A percentile compares a stretch with the other conserved stretches of the same genome.
These are phyloP conservation scores for Drosophila robusta DNA, from an alignment of 2,888 invertebrate genomes.

Conservation along the genomic window DNA sequence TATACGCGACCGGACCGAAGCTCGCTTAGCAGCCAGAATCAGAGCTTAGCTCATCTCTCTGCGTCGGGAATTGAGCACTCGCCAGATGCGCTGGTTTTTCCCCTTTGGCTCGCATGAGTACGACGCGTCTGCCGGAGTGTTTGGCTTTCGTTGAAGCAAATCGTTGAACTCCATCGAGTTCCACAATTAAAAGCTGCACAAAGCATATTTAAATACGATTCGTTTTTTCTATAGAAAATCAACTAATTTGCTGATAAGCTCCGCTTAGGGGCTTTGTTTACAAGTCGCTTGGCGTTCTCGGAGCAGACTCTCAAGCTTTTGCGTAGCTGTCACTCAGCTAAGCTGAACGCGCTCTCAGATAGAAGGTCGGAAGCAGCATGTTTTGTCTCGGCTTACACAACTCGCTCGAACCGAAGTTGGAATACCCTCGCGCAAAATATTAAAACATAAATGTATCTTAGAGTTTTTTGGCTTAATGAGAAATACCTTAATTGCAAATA, in stretches of 20 bases:
- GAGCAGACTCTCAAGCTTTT: conserved; percentile 1
- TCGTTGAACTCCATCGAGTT: background rate
- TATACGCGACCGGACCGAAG: conserved; percentile 24
- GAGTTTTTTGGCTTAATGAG: background rate
- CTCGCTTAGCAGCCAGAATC: background rate
- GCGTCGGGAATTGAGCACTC: conserved; percentile 5
- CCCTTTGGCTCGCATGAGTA: background rate
- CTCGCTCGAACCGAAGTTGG: background rate
- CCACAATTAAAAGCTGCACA: background rate
- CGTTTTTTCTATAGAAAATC: background rate
- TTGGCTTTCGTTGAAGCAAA: conserved; percentile 6
- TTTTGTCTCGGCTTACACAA: background rate
- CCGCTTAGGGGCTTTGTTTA: background rate
- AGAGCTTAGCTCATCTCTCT: conserved; percentile 25
- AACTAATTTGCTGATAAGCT: background rate
- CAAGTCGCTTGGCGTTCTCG: background rate
- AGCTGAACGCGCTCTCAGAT: background rate
- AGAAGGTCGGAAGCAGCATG: background rate
- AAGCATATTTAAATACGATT: background rate
- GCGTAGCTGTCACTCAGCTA: conserved; percentile 2
- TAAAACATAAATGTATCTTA: too few relatives aligned
- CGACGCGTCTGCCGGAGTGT: background rate
- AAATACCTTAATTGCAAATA: background rate
- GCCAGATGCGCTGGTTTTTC: conserved; percentile 12
- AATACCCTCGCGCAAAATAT: conserved; percentile 1